These are phyloP conservation scores for Encarsia formosa DNA, from an alignment of 2,888 invertebrate species.

Conservation along the genomic window DNA sequence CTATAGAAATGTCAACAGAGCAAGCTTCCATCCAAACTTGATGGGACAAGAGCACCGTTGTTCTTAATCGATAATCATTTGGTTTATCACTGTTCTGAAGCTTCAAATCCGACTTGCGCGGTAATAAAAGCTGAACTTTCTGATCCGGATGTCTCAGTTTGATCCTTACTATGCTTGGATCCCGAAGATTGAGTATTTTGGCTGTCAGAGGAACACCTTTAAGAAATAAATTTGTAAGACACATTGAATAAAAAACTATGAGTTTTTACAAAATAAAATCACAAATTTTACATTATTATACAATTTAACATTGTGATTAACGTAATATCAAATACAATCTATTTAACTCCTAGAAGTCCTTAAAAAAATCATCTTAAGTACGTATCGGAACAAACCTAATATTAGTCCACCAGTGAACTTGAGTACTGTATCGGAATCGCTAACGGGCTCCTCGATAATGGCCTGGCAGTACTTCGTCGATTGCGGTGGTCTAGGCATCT, in stretches of 20 bases:
- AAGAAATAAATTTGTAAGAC: slow-evolving; percentile 60
- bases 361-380: too few species aligned
- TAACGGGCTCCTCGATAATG: slow-evolving; percentile 78
- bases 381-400: slow-evolving; percentile 78
- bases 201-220: slow-evolving; percentile 84
- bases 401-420: slow-evolving; percentile 92
- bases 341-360: too few species aligned
- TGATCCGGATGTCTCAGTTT: slow-evolving; percentile 92
- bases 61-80: slow-evolving; percentile 66
- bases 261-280: too few species aligned
- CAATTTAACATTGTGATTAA: too few species aligned
- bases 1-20: slow-evolving; percentile 80
- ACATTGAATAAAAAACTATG: too few species aligned
- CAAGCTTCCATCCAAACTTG: slow-evolving; percentile 91
- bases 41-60: slow-evolving; percentile 85
- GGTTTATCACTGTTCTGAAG: slow-evolving; percentile 59
- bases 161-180: slow-evolving; percentile 70
- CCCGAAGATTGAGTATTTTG: slow-evolving; percentile 74
- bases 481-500: slow-evolving; percentile 43
- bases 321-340: too few species aligned
- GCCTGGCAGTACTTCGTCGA: slow-evolving; percentile 75
- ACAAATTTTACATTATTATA: too few species aligned
- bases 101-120: slow-evolving; percentile 72
- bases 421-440: slow-evolving; percentile 74
- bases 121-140: slow-evolving; percentile 77